Evolutionary conservation across 1,140 invertebrate species (phyloP).

Genomic region (Drosophila melanica): DNA sequence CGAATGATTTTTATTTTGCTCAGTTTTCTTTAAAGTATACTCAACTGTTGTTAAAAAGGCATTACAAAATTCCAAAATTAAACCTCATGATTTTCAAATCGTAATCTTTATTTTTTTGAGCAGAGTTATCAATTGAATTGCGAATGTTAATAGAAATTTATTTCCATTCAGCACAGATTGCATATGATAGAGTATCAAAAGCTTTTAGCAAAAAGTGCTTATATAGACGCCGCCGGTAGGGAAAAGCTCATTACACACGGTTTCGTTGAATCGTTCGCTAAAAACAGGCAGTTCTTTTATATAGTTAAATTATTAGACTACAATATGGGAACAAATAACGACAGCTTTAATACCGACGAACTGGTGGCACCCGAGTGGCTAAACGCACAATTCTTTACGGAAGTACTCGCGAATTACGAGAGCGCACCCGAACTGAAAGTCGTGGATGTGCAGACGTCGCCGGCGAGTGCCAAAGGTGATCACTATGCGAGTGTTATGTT

Average conservation of each 20-base stretch:
- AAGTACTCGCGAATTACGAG: constrained; percentile 44
- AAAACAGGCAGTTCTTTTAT: not conserved
- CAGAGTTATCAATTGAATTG: not conserved
- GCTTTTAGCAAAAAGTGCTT: not conserved
- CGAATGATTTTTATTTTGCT: no score
- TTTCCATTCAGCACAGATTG: not conserved
- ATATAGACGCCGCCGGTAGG: not conserved
- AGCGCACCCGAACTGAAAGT: constrained; percentile 38
- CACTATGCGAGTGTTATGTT: constrained; percentile 81
- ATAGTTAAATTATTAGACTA: not conserved
- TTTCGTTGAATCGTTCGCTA: not conserved
- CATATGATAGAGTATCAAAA: constrained; percentile 1
- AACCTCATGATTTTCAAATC: no score
- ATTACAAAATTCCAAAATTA: no score
- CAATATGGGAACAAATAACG: constrained; percentile 27
- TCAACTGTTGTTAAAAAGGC: no score
- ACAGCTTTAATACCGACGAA: constrained; percentile 61
- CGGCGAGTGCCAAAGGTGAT: constrained; percentile 69
- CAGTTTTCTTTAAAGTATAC: no score
- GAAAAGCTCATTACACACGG: not conserved
- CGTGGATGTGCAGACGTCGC: constrained; percentile 41
- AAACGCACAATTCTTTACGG: constrained; percentile 46
- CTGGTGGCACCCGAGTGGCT: constrained; percentile 65
- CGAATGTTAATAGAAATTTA: not conserved
- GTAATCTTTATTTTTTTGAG: no score